Conservation (phyloP, 2,113 vertebrate genomes). For the Podilymbus podiceps region DNA sequence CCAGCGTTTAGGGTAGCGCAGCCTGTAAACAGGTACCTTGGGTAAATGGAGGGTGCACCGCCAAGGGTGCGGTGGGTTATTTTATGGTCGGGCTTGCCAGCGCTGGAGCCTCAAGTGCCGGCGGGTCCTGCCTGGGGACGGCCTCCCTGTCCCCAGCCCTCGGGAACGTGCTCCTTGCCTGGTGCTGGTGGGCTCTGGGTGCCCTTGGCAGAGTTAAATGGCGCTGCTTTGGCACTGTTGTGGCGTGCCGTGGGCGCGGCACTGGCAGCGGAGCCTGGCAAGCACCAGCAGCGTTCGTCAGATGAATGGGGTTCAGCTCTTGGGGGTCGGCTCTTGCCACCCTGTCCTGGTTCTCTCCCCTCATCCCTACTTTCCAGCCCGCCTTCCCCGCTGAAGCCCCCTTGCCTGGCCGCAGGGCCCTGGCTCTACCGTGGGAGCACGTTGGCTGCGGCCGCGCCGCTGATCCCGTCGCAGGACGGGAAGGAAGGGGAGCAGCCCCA, state of each 20-base stretch:
- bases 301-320: too few species aligned
- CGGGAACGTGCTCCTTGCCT: not conserved
- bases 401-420: not conserved
- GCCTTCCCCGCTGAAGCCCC: too few species aligned
- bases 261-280: not conserved
- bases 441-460: not conserved
- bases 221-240: not conserved
- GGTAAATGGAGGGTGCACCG: not conserved
- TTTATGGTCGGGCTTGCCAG: not conserved
- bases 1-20: not conserved
- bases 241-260: too few species aligned
- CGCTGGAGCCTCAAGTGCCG: not conserved
- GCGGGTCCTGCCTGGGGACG: fast-evolving
- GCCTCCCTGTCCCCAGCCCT: not conserved
- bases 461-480: fast-evolving
- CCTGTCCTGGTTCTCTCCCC: not conserved
- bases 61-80: not conserved
- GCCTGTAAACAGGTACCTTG: not conserved
- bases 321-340: too few species aligned
- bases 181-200: not conserved
- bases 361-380: not conserved
- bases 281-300: fast-evolving
- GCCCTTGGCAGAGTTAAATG: fast-evolving
- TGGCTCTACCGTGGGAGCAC: not conserved
- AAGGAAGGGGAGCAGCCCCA: not conserved